Percentiles rank a stretch among this genome's conserved stretches.
Conservation (phyloP, 2,888 invertebrate species). For the Pristionchus arcanus region DNA sequence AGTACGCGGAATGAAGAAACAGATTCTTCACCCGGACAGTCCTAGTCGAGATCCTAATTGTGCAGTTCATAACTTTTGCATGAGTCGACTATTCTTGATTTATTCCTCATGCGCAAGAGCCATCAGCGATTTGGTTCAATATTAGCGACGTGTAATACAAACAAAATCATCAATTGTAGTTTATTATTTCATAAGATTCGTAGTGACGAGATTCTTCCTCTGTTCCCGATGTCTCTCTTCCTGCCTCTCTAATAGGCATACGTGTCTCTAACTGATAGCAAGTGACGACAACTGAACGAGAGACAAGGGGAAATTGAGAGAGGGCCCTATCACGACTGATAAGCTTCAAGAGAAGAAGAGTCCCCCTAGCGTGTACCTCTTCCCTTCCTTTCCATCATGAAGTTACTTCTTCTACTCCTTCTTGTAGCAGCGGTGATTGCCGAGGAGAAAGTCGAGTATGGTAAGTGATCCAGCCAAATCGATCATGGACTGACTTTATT, state of each 20-base stretch:
- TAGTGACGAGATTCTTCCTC: background rate
- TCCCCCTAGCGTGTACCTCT: slow-evolving; percentile 32
- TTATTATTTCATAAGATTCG: background rate
- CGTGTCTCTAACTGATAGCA: slow-evolving; percentile 21
- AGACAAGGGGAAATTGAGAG: slow-evolving; percentile 16
- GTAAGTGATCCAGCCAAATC: background rate
- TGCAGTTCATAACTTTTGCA: no score
- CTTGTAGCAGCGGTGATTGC: background rate
- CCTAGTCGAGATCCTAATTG: no score
- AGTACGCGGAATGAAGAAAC: no score
- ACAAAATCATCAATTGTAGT: background rate
- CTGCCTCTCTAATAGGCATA: background rate
- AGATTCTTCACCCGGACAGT: no score
- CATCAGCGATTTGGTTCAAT: no score
- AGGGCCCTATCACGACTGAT: slow-evolving; percentile 21
- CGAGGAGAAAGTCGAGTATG: slow-evolving; percentile 24
- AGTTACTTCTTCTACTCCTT: background rate
- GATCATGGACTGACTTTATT: background rate
- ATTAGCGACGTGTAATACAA: no score
- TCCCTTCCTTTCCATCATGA: background rate
- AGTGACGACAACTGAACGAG: slow-evolving; percentile 31
- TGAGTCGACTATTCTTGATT: no score
- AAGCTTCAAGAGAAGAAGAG: slow-evolving; percentile 14
- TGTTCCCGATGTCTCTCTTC: background rate
- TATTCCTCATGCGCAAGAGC: no score